Evolutionary conservation across 2,888 invertebrate species (phyloP), one percentile per base, ranked within the genome.

Genomic region (Geotrupes spiniger): DNA sequence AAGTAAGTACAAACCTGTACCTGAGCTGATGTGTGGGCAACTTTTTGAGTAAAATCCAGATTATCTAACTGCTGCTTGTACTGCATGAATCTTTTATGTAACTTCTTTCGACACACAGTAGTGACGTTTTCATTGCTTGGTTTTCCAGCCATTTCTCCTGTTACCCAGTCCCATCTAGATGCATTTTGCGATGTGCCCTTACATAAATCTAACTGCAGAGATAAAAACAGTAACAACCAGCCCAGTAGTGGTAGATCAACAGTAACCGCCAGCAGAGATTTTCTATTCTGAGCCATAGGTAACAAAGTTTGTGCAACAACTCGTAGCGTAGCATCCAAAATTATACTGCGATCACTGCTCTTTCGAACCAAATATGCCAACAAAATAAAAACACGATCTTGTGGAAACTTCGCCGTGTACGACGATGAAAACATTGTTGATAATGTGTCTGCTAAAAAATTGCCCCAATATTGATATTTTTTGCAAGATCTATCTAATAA

Each of bases 151-250:
- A 77, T 69, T 69, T 87, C 87, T 48, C 91, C 92, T 57, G 90
- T 89, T 65, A 94, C 88, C 77, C 93, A 94, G 71, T 92, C 91
- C 93, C 93, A 94, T 47, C 92, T 82, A 42, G 78, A 78, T 16
- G 77, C 58, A 9, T 69, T 73, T 5, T 71, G 62, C 10, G 51
- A 44, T 2, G 48, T 49, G 8, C 61, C 58, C 29, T 64, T 66
- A 26, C 62, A 65, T 49, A 69, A 56, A 58, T 80, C 88, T 52
- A 90, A 74, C 61, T 87, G 87, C 38, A 87, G 80, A 0, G 87
- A 87, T 36, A 89, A 72, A 64, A 87, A 89, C 55, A 90, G 74
- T 40, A 90, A 71, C 28, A 89, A 73, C 89, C 89, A 90, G 4
- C 88, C 85, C 36, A 89, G 75, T 5, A 87, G 68, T 9, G 82